Evolutionary conservation across 2,113 vertebrate genomes (phyloP).

Genomic region (Bubalus kerabau): DNA sequence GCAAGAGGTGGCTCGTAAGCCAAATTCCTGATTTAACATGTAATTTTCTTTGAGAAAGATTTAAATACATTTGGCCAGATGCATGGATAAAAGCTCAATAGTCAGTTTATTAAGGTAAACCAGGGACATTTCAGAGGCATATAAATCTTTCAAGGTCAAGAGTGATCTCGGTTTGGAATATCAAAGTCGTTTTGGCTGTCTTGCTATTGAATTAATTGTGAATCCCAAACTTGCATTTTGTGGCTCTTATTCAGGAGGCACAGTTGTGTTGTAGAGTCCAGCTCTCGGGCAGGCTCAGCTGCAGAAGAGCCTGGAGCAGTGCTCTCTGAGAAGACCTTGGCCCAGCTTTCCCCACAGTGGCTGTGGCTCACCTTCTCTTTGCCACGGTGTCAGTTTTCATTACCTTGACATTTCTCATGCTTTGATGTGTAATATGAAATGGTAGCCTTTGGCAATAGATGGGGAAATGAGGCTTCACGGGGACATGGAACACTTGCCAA

Average conservation of each 20-base stretch:
- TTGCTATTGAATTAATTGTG: not conserved
- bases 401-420: constrained; percentile 65
- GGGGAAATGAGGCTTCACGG: constrained; percentile 64
- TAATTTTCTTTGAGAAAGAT: constrained; percentile 9
- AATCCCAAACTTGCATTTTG: not conserved
- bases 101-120: not conserved
- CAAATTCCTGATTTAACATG: constrained; percentile 10
- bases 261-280: not conserved
- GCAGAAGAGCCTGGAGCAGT: not conserved
- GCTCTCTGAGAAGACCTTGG: not conserved
- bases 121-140: not conserved
- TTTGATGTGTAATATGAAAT: constrained; percentile 62
- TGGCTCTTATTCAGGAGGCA: not conserved
- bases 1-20: not conserved
- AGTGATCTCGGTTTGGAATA: not conserved
- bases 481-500: constrained; percentile 28
- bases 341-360: not conserved
- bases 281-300: not conserved
- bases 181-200: not conserved
- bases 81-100: not conserved
- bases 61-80: constrained; percentile 28
- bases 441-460: constrained; percentile 62
- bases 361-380: constrained; percentile 25
- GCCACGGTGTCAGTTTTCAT: constrained; percentile 45
- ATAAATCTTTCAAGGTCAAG: not conserved